Conservation (phyloP, 2,888 invertebrate species). For the Lampropteryx suffumata region DNA sequence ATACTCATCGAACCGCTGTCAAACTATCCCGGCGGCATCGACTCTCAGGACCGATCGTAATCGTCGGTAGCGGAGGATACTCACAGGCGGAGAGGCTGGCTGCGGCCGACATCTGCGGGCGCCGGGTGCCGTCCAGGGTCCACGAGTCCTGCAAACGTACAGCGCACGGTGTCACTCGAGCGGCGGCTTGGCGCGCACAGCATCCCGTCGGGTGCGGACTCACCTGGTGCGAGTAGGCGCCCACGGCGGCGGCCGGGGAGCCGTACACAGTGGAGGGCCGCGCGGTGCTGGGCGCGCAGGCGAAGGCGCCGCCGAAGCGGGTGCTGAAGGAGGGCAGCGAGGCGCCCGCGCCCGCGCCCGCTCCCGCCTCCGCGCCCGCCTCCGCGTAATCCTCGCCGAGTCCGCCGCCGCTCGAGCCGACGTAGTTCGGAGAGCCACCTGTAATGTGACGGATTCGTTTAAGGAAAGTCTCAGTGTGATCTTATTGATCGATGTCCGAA, state of each 20-base stretch:
- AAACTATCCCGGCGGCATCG: neutral
- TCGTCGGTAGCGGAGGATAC: slow-evolving; percentile 64
- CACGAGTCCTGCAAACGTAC: slow-evolving; percentile 65
- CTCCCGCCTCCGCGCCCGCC: slow-evolving; percentile 40
- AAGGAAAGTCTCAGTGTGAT: no score
- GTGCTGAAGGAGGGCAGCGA: slow-evolving; percentile 81
- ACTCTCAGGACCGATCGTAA: no score
- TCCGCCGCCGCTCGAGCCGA: slow-evolving; percentile 36
- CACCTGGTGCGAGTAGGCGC: slow-evolving; percentile 62
- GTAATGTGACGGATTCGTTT: slow-evolving; percentile 16
- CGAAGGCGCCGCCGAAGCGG: slow-evolving; percentile 75
- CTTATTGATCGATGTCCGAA: no score
- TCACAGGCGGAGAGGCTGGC: slow-evolving; percentile 89
- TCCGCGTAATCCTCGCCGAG: slow-evolving; percentile 49
- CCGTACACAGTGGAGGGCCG: slow-evolving; percentile 61
- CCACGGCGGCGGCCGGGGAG: slow-evolving; percentile 43
- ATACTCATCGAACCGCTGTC: neutral
- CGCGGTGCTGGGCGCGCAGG: slow-evolving; percentile 45
- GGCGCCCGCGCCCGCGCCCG: slow-evolving; percentile 53
- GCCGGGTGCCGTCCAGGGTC: slow-evolving; percentile 24
- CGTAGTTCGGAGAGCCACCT: slow-evolving; percentile 67
- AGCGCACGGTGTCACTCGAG: neutral
- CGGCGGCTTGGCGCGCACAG: no score
- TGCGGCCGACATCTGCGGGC: slow-evolving; percentile 84
- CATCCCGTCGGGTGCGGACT: no score